phyloP scores from a whole-genome alignment of 2,113 vertebrate species.

The Machaerirhynchus nigripectus region DNA sequence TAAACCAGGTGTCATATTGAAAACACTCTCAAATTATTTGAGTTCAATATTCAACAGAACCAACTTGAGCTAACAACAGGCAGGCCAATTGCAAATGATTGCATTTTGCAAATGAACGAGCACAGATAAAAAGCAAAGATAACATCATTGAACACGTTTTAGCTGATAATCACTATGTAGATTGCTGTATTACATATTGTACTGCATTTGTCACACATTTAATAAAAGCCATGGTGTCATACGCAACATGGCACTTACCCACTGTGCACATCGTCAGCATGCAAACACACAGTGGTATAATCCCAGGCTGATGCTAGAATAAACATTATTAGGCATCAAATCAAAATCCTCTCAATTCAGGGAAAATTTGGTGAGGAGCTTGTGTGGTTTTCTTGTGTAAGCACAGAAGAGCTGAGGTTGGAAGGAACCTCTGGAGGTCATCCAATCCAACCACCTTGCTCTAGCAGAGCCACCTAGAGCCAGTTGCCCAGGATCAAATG shows the following conservation, averaged over 20 bases:
- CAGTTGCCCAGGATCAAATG: neutral
- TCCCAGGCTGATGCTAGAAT: neutral
- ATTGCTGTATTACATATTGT: neutral
- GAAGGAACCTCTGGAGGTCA: neutral
- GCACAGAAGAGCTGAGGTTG: neutral
- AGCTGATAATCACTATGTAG: neutral
- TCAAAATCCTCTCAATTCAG: neutral
- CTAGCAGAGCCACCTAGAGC: neutral
- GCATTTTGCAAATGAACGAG: constrained; percentile 28
- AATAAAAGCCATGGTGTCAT: neutral
- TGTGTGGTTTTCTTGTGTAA: neutral
- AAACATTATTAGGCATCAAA: neutral
- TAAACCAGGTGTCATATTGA: neutral
- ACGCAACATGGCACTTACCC: neutral
- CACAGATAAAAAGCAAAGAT: constrained; percentile 20
- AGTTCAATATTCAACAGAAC: constrained; percentile 3
- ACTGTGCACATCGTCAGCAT: neutral
- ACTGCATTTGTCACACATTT: neutral
- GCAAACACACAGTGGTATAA: neutral
- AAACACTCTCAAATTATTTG: constrained; percentile 4
- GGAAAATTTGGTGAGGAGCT: neutral
- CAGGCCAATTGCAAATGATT: neutral
- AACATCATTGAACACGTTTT: neutral
- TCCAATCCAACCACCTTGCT: neutral
- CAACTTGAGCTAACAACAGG: neutral